Evolutionary conservation across 2,888 invertebrate genomes (phyloP), one percentile per base, ranked within the genome.

Genomic region (Polyommatus iphigenia): DNA sequence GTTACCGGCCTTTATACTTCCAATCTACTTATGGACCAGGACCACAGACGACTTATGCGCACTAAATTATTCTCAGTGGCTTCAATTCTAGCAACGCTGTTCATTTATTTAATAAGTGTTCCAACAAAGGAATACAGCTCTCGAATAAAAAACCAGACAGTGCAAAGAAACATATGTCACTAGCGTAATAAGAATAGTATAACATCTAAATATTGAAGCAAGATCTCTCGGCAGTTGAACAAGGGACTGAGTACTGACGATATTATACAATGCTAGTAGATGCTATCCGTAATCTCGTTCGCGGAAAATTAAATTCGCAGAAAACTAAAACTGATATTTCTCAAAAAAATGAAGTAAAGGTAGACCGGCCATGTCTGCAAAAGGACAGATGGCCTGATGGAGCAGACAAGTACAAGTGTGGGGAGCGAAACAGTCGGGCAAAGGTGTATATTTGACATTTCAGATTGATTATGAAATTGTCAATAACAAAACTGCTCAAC

Each of bases 141-240:
- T 67, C 20, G 29, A 67, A 29, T 67, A 67, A 29, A 59, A 62
- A 62, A 62, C 3, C 29, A 29, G 67, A 29, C 67, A 15, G 29
- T 15, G 67, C 67, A 29, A 67, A 67, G 29, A 15, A 67, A 67
- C 29, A 67, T 67, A 67, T 32, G 3, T 67, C 15, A 67, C 67
- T 15, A 6, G 5, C 24, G 29, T 29, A 29, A 67, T 67, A 67
- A 67, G 29, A 67, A 29, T 29, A 67, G 67, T 67, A 29, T 67
- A 24, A 62, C 29, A 29, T 67, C 29, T 15, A 67, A 67, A 67
- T 67, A 67, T 29, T 67, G 29, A 67, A 67, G 67, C 20, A 62
- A 67, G 67, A 29, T 67, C 67, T 67, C 67, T 67, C 67, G 29
- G 2, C 32, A 29, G 29, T 67, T 29, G 67, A 67, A 29, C 67